phyloP scores from a whole-genome alignment of 2,888 invertebrate genomes.

The Achlya flavicornis region DNA sequence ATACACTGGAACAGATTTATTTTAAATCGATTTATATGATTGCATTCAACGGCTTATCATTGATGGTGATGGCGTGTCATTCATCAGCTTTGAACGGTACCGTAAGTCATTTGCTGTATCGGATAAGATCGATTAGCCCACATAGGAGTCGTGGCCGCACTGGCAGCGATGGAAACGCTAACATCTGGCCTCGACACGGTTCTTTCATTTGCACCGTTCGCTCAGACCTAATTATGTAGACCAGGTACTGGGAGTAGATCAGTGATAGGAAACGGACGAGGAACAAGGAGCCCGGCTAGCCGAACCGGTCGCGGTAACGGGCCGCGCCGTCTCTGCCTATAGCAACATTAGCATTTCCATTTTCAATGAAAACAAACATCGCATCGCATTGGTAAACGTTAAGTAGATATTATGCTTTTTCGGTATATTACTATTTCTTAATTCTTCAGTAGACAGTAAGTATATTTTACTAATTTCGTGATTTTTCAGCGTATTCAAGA shows the following conservation, averaged over 20 bases:
- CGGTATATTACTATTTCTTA: too few relatives aligned
- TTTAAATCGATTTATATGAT: constrained; percentile 33
- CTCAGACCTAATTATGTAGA: constrained; percentile 59
- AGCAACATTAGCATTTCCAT: constrained; percentile 20
- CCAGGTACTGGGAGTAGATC: constrained; percentile 43
- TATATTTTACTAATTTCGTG: background rate
- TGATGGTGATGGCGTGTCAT: constrained; percentile 32
- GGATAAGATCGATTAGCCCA: constrained; percentile 55
- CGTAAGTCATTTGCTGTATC: constrained; percentile 36
- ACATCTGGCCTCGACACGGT: constrained; percentile 66
- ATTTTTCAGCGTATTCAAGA: background rate
- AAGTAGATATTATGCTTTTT: too few relatives aligned
- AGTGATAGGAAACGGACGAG: constrained; percentile 60
- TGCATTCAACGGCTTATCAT: constrained; percentile 30
- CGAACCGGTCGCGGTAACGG: constrained; percentile 58
- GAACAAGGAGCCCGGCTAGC: constrained; percentile 43
- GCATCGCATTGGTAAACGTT: background rate
- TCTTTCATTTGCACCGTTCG: constrained; percentile 62
- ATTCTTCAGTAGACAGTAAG: too few relatives aligned
- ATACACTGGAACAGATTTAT: constrained; percentile 28
- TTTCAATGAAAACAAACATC: constrained; percentile 26
- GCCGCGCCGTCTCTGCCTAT: constrained; percentile 28
- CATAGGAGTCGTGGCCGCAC: constrained; percentile 35
- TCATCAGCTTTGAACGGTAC: constrained; percentile 30
- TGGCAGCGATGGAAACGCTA: constrained; percentile 32